Evolutionary conservation across 2,797 vertebrate genomes (phyloP).

Genomic region (Anguilla obscura): DNA sequence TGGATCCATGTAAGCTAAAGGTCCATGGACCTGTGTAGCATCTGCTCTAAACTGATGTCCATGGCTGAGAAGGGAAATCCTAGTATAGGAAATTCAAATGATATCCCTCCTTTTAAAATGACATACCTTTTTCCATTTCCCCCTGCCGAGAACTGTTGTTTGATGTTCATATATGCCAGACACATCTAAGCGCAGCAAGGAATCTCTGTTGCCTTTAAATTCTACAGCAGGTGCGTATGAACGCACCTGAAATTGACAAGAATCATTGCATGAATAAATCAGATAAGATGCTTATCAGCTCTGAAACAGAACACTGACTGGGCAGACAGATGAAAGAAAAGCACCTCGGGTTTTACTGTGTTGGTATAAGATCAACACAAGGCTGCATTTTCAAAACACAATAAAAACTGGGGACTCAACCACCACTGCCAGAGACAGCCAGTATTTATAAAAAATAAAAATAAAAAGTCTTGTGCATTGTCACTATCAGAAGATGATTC

Average conservation of each 20-base stretch:
- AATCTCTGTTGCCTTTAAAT: conserved; percentile 10
- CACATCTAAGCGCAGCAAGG: not conserved
- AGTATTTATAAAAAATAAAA: conserved; percentile 39
- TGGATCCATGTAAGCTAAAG: not conserved
- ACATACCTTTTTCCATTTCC: conserved; percentile 1
- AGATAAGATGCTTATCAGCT: conserved; percentile 14
- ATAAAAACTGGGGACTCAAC: not conserved
- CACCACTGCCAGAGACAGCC: conserved; percentile 30
- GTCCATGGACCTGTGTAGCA: not conserved
- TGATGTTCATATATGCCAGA: not conserved
- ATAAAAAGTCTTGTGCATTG: not conserved
- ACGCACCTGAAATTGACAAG: not conserved
- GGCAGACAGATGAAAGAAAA: conserved; percentile 1
- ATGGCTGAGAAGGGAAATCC: not conserved
- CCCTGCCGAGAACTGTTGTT: not conserved
- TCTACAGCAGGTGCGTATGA: conserved; percentile 1
- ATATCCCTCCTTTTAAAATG: conserved; percentile 3
- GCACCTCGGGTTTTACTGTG: not conserved
- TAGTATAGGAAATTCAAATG: not conserved
- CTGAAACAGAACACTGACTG: not conserved
- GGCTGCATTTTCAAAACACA: not conserved
- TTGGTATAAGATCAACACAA: not conserved
- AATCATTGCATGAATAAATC: conserved; percentile 11
- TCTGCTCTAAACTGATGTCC: not conserved
- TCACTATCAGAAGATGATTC: conserved; percentile 40